Base-by-base conservation (phyloP, 2,797 vertebrate species). In the Microctenopoma stevenorrisi region DNA sequence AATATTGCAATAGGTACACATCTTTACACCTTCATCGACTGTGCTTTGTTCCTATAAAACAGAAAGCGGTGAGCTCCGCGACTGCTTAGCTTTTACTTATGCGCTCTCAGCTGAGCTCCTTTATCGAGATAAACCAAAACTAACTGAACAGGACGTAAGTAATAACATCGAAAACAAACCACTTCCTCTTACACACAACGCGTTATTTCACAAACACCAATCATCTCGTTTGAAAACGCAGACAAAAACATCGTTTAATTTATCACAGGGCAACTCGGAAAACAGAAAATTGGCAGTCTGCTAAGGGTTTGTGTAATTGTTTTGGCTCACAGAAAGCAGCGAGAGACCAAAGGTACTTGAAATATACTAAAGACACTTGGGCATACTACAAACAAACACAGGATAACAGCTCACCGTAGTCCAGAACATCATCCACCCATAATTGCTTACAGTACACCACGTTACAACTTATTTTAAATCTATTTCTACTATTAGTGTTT, bases 381-480 rank as follows among this genome's bases (percentile, higher is more conserved):
- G 5, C 4, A 1, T 7, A 46, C 44, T 10, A 8, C 59, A 67
- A 76, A 9, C 42, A 75, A 75, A 86, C 61, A 64, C 5, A 61
- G 51, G 7, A 67, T 37, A 75, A 69, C 11, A 79, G 47, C 46
- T 65, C 55, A 16, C 0, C 1, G 8, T 30, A 54, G 46, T 64
- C 40, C 79, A 83, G 65, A 86, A 76, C 71, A 78, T 46, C 74
- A 57, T n/a, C 73, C 73, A 73, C 51, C 50, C 76, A 53, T 37
- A 64, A 71, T 22, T n/a, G 70, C 52, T 63, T 44, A 69, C 57
- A 81, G 47, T 42, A 85, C 69, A 77, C 63, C 78, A 75, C 74
- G 68, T 82, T 83, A 85, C 54, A 73, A 49, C 66, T 76, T 78
- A 78, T 77, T 81, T 70, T 82, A n/a, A 7, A 56, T n/a, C 46